Conservation (phyloP, 2,888 invertebrate genomes). For the Pollenia griseotomentosa region DNA sequence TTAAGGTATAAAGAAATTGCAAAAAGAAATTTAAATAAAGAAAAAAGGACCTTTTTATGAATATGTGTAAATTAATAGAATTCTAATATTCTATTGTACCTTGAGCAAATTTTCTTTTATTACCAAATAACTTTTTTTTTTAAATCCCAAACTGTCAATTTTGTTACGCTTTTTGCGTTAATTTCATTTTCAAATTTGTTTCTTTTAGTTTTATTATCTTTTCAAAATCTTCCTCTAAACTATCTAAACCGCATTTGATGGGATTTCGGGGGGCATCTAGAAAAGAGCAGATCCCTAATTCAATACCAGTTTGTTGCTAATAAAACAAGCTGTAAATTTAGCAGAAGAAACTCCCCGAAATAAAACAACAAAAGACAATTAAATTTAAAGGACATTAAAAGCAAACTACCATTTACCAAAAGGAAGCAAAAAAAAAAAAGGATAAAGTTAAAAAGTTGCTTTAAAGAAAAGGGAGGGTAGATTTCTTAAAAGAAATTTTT, state of each 20-base stretch:
- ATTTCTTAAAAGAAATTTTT: conserved; percentile 19
- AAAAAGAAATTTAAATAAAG: conserved; percentile 7
- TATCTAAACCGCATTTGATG: conserved; percentile 54
- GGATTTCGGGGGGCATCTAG: conserved; percentile 13
- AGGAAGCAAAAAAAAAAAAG: neutral
- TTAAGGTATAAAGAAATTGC: conserved; percentile 7
- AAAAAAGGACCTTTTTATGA: neutral
- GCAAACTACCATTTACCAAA: neutral
- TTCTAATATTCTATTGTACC: conserved; percentile 13
- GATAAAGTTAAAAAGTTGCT: conserved; percentile 14
- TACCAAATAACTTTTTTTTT: neutral
- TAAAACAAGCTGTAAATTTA: conserved; percentile 58
- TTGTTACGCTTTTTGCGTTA: conserved; percentile 41
- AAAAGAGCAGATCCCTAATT: conserved; percentile 37
- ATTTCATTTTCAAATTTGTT: conserved; percentile 16
- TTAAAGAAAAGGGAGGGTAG: conserved; percentile 36
- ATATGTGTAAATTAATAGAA: conserved; percentile 50
- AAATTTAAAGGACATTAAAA: conserved; percentile 48
- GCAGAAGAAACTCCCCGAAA: conserved; percentile 38
- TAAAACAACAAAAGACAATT: conserved; percentile 33
- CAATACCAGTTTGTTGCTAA: conserved; percentile 60
- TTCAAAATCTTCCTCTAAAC: conserved; percentile 3
- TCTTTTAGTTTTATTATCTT: neutral
- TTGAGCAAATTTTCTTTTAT: neutral
- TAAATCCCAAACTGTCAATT: neutral